These are phyloP conservation scores for Aphelocoma californica DNA, from an alignment of 2,797 vertebrate genomes.

Conservation along the genomic window DNA sequence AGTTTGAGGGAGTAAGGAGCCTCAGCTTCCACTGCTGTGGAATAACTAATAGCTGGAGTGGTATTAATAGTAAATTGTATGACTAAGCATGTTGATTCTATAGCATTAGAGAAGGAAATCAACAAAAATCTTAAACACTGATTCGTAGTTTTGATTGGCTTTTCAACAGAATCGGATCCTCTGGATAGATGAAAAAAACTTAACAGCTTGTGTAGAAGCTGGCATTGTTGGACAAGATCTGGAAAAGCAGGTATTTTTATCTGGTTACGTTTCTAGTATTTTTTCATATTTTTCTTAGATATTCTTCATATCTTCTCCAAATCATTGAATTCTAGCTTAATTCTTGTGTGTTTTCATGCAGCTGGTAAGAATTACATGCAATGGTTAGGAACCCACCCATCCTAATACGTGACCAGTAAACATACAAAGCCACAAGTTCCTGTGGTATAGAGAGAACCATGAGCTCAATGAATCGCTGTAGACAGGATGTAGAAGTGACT, in stretches of 20 bases:
- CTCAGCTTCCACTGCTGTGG: not conserved
- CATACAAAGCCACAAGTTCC: not conserved
- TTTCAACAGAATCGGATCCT: conserved; percentile 90
- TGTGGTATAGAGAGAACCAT: not conserved
- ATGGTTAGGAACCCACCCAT: not conserved
- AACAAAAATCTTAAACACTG: not conserved
- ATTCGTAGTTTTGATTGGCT: not conserved
- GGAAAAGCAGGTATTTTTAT: conserved; percentile 87
- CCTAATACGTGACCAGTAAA: not conserved
- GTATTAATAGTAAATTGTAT: not conserved
- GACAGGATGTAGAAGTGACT: not conserved
- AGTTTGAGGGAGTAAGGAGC: not conserved
- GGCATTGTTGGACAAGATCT: conserved; percentile 96
- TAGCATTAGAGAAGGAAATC: not conserved
- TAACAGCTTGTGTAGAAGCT: conserved; percentile 92
- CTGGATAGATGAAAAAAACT: conserved; percentile 97
- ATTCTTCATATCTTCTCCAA: not conserved
- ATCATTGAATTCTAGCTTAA: not conserved
- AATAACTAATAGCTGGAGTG: not conserved
- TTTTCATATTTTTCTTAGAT: not conserved
- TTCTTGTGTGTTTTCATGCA: not conserved
- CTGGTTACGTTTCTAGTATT: not conserved
- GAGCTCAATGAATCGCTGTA: not conserved
- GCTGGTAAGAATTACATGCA: not conserved
- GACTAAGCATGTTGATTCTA: not conserved